A percentile compares a stretch with the other conserved stretches of the same genome.
These are phyloP conservation scores for Philaenus spumarius DNA, from an alignment of 1,140 invertebrate species.

Conservation along the genomic window DNA sequence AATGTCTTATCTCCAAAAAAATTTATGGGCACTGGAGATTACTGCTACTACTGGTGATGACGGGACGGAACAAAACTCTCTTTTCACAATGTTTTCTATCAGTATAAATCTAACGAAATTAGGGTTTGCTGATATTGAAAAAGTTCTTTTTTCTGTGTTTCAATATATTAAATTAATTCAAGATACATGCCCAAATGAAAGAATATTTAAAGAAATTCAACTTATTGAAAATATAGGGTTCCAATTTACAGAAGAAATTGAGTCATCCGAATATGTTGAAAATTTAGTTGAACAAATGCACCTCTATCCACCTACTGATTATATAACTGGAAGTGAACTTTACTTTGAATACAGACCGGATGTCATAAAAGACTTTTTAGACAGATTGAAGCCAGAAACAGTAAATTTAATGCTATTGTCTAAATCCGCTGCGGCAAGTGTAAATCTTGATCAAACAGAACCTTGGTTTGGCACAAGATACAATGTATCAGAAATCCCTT, in stretches of 20 bases:
- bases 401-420: slow-evolving; percentile 68
- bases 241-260: slow-evolving; percentile 58
- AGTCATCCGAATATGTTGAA: slow-evolving; percentile 72
- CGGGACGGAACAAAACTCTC: slow-evolving; percentile 52
- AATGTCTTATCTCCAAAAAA: slow-evolving; percentile 71
- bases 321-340: slow-evolving; percentile 60
- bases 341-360: slow-evolving; percentile 75
- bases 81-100: slow-evolving; percentile 56
- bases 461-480: slow-evolving; percentile 67
- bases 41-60: slow-evolving; percentile 64
- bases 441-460: slow-evolving; percentile 54
- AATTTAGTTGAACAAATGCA: slow-evolving; percentile 71
- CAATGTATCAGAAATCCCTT: slow-evolving; percentile 21
- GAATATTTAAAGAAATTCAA: slow-evolving; percentile 70
- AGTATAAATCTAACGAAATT: slow-evolving; percentile 70
- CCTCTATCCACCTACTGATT: slow-evolving; percentile 65
- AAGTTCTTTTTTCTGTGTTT: slow-evolving; percentile 62
- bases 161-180: slow-evolving; percentile 65
- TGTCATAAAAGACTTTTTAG: slow-evolving; percentile 56
- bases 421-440: slow-evolving; percentile 40
- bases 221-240: slow-evolving; percentile 58
- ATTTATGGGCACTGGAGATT: slow-evolving; percentile 79
- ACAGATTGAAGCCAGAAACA: slow-evolving; percentile 57
- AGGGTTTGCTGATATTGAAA: slow-evolving; percentile 61
- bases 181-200: slow-evolving; percentile 50